Evolutionary conservation across 2,888 invertebrate genomes (phyloP).

Genomic region (Rhamphomyia laevipes): DNA sequence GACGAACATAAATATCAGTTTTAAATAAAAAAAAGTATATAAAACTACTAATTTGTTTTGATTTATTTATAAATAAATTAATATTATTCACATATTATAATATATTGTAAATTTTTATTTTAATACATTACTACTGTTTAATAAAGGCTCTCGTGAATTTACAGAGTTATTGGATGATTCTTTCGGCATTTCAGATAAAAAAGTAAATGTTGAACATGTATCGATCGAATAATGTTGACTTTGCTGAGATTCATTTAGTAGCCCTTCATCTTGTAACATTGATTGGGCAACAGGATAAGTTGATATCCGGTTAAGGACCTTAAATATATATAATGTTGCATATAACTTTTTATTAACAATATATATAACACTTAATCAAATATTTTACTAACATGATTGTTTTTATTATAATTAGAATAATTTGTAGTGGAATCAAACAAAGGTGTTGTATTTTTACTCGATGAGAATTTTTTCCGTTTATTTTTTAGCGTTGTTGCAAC

Average conservation of each 20-base stretch:
- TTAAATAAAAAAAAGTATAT: too few species aligned
- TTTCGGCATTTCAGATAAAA: conserved; percentile 26
- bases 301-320: conserved; percentile 55
- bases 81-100: too few species aligned
- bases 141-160: conserved; percentile 50
- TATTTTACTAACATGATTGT: background rate
- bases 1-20: too few species aligned
- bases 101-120: too few species aligned
- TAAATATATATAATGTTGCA: background rate
- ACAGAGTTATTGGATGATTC: conserved; percentile 35
- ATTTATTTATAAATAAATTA: too few species aligned
- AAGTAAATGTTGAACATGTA: conserved; percentile 30
- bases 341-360: background rate
- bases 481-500: conserved; percentile 65
- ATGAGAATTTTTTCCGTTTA: conserved; percentile 73
- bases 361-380: background rate
- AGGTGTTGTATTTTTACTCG: conserved; percentile 57
- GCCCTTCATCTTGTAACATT: conserved; percentile 24
- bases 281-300: conserved; percentile 51
- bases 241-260: conserved; percentile 44
- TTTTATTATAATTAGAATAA: background rate
- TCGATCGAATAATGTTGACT: conserved; percentile 50
- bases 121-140: too few species aligned
- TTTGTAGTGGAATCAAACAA: background rate
- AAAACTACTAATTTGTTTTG: too few species aligned